A percentile compares a stretch with the other conserved stretches of the same genome.
Evolutionary conservation across 2,888 invertebrate species (phyloP).

Genomic region (Trissoscelio sp.): DNA sequence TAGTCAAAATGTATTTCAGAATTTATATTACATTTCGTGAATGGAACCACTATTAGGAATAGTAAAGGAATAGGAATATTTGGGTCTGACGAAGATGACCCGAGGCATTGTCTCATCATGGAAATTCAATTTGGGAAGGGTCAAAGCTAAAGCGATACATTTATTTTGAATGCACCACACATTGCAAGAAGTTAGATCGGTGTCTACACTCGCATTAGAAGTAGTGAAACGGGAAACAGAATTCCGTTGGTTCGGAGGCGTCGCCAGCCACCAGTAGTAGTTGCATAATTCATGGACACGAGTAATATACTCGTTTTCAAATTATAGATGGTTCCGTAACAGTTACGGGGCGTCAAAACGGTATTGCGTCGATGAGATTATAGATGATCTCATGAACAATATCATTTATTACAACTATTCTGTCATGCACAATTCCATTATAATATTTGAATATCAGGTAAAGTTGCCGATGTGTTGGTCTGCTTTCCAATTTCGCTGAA

Average conservation of each 20-base stretch:
- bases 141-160: slow-evolving; percentile 59
- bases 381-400: too few relatives aligned
- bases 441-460: too few relatives aligned
- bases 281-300: slow-evolving; percentile 79
- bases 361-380: slow-evolving; percentile 47
- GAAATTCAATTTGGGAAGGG: slow-evolving; percentile 59
- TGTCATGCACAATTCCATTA: too few relatives aligned
- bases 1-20: too few relatives aligned
- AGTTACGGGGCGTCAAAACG: slow-evolving; percentile 73
- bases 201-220: slow-evolving; percentile 68
- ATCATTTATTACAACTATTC: too few relatives aligned
- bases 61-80: slow-evolving; percentile 17
- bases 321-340: slow-evolving; percentile 75
- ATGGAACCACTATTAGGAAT: neutral
- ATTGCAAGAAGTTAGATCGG: slow-evolving; percentile 70
- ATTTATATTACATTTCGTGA: slow-evolving; percentile 2
- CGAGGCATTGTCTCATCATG: slow-evolving; percentile 47
- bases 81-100: slow-evolving; percentile 18
- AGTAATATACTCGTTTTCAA: slow-evolving; percentile 78
- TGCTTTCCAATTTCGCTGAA: too few relatives aligned
- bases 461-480: too few relatives aligned
- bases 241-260: slow-evolving; percentile 72
- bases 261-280: slow-evolving; percentile 74
- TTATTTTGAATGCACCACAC: slow-evolving; percentile 53
- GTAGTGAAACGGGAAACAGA: slow-evolving; percentile 63